phyloP scores from a whole-genome alignment of 1,140 invertebrate genomes.

The Diabrotica undecimpunctata region DNA sequence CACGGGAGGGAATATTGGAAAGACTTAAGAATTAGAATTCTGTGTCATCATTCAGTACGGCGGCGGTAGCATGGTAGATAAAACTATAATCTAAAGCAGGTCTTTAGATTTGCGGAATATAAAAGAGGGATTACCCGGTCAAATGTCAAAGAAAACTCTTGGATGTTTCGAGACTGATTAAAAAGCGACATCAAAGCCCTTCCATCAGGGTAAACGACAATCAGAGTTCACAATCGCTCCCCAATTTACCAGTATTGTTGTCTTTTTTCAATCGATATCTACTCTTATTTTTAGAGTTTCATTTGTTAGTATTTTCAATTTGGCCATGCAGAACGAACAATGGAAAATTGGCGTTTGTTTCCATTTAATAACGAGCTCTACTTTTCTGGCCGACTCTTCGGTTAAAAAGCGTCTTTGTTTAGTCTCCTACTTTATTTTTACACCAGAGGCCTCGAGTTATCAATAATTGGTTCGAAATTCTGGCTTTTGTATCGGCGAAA shows the following conservation, averaged over 20 bases:
- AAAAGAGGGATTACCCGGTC: slow-evolving; percentile 46
- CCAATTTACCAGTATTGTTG: slow-evolving; percentile 46
- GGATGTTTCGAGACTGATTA: slow-evolving; percentile 45
- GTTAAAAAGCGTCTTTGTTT: slow-evolving; percentile 33
- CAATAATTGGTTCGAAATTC: slow-evolving; percentile 34
- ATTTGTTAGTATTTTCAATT: slow-evolving; percentile 43
- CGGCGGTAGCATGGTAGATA: slow-evolving; percentile 6
- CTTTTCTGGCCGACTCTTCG: slow-evolving; percentile 24
- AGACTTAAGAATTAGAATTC: background rate
- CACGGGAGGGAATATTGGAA: background rate
- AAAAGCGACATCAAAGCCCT: slow-evolving; percentile 45
- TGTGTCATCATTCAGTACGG: background rate
- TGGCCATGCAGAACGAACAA: slow-evolving; percentile 25
- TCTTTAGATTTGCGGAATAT: slow-evolving; percentile 25
- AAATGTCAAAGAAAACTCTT: slow-evolving; percentile 45
- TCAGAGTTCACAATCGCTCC: slow-evolving; percentile 45
- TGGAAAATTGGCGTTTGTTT: slow-evolving; percentile 14
- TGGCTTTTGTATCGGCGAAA: slow-evolving; percentile 23
- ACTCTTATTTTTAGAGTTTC: slow-evolving; percentile 35
- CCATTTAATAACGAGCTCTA: slow-evolving; percentile 17
- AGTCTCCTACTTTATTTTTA: slow-evolving; percentile 37
- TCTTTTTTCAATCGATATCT: slow-evolving; percentile 47
- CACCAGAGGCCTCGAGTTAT: slow-evolving; percentile 36
- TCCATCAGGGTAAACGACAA: slow-evolving; percentile 42
- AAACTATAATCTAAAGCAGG: slow-evolving; percentile 27